phyloP scores from a whole-genome alignment of 2,888 invertebrate genomes.

The Eurytoma adleriae region DNA sequence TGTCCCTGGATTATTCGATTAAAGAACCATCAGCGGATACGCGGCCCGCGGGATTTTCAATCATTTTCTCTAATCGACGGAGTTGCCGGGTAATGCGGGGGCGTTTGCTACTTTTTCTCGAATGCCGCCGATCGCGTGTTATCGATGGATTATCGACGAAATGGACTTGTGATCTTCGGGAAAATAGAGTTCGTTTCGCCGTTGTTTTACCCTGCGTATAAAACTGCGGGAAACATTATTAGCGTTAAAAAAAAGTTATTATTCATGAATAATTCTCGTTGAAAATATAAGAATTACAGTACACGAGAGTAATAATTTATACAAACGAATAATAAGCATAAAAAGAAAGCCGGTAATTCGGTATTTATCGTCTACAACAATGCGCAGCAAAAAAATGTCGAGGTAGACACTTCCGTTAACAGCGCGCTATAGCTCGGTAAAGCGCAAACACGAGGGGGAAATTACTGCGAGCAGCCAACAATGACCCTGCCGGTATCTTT shows the following conservation, averaged over 20 bases:
- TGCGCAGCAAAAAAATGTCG: background rate
- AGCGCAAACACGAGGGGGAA: constrained; percentile 49
- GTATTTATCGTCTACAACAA: background rate
- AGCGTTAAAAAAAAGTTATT: no score
- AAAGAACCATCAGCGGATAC: constrained; percentile 32
- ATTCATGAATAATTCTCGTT: no score
- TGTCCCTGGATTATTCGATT: constrained; percentile 51
- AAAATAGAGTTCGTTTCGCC: no score
- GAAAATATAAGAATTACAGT: no score
- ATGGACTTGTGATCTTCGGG: no score
- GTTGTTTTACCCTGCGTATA: no score
- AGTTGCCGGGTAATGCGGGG: constrained; percentile 24
- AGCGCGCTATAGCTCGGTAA: background rate
- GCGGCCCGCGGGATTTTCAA: constrained; percentile 43
- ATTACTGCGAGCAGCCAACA: constrained; percentile 67
- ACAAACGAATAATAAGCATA: background rate
- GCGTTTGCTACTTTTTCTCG: constrained; percentile 17
- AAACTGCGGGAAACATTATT: no score
- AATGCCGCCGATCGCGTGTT: no score
- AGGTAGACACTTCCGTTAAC: constrained; percentile 35
- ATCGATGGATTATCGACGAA: no score
- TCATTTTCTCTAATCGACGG: constrained; percentile 37
- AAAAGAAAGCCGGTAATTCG: background rate
- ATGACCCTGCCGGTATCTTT: constrained; percentile 63
- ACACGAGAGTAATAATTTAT: no score